Percentiles rank a stretch among this genome's conserved stretches.
Evolutionary conservation across 2,888 invertebrate species (phyloP).

Genomic region (Syrphus vitripennis): DNA sequence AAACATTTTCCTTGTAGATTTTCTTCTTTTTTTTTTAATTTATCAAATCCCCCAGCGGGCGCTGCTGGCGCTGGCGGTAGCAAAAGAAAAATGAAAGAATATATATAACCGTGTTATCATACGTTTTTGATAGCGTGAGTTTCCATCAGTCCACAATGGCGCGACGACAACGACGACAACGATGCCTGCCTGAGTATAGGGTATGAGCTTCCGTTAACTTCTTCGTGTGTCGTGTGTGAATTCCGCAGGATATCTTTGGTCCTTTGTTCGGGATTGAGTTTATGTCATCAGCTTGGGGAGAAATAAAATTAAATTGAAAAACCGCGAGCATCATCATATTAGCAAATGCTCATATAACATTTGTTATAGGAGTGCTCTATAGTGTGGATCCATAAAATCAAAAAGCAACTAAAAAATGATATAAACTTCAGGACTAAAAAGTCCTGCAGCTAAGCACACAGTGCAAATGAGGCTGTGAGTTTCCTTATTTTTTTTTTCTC

Average conservation of each 20-base stretch:
- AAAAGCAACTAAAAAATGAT: background rate
- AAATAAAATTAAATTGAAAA: conserved; percentile 49
- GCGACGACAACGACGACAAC: background rate
- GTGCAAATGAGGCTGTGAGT: conserved; percentile 45
- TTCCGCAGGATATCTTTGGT: conserved; percentile 44
- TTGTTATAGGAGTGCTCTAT: background rate
- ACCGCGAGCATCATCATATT: conserved; percentile 21
- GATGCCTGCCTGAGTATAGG: background rate
- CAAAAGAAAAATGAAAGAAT: background rate
- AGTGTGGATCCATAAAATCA: background rate
- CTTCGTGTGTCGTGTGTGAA: conserved; percentile 1
- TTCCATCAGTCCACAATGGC: conserved; percentile 13
- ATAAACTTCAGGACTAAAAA: conserved; percentile 10
- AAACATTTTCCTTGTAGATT: background rate
- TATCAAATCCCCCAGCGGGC: background rate
- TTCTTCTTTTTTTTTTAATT: background rate
- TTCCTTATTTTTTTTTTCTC: background rate
- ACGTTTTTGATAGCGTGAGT: conserved; percentile 4
- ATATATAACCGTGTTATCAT: conserved; percentile 12
- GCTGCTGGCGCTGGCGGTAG: background rate
- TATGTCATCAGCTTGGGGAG: conserved; percentile 30
- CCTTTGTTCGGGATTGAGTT: conserved; percentile 21
- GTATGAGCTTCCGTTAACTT: conserved; percentile 31
- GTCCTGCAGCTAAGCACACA: conserved; percentile 49
- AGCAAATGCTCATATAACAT: conserved; percentile 40